A percentile compares a stretch with the other conserved stretches of the same genome.
Conservation (phyloP, 2,113 vertebrate species). For the Embiotoca jacksoni region DNA sequence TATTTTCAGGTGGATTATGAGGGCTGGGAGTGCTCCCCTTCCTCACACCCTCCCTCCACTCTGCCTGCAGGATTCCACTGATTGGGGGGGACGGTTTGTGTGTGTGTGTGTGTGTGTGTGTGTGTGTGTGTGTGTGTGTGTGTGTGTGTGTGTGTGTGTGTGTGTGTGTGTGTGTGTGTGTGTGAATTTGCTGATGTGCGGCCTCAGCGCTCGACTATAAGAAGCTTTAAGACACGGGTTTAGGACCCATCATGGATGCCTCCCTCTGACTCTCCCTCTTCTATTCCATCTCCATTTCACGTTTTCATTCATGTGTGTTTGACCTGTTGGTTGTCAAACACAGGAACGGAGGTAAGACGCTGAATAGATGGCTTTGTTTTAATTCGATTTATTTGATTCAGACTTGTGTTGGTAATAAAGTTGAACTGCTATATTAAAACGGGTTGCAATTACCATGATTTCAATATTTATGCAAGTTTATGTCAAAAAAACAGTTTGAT, state of each 20-base stretch:
- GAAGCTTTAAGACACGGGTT: slow-evolving; percentile 58
- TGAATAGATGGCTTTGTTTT: background rate
- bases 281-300: background rate
- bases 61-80: background rate
- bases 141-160: no score
- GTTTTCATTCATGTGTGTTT: background rate
- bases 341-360: slow-evolving; percentile 50
- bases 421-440: background rate
- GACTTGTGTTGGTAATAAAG: background rate
- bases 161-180: background rate
- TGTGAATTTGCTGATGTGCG: slow-evolving; percentile 42
- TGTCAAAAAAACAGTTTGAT: no score
- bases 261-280: slow-evolving; percentile 23
- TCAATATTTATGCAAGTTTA: background rate
- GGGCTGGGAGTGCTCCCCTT: background rate
- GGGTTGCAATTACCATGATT: no score
- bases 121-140: no score
- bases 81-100: slow-evolving; percentile 4
- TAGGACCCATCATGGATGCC: slow-evolving; percentile 12
- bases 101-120: background rate
- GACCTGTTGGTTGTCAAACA: slow-evolving; percentile 4
- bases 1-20: slow-evolving; percentile 38
- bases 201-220: slow-evolving; percentile 60
- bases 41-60: slow-evolving; percentile 2
- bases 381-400: background rate